Conservation (phyloP, 2,113 vertebrate species). For the Crotalus tigris region DNA sequence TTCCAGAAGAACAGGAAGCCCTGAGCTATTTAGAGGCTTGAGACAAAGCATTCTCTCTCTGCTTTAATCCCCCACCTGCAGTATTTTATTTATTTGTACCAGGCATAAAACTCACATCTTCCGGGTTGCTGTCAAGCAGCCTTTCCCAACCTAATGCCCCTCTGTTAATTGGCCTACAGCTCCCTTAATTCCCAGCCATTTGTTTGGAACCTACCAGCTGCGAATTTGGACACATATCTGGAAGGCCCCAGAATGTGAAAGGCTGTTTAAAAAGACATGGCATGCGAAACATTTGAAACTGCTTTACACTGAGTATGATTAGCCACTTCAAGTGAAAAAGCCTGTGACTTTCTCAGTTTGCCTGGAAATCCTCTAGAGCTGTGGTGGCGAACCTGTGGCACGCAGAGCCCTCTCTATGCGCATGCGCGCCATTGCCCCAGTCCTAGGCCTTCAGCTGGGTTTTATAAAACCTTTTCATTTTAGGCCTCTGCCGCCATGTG, state of each 20-base stretch:
- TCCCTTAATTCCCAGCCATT: not conserved
- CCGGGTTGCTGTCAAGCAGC: not conserved
- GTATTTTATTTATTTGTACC: not conserved
- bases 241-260: not conserved
- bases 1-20: not conserved
- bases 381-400: no score
- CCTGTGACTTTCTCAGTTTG: not conserved
- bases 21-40: not conserved
- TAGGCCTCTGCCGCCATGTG: no score
- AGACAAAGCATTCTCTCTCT: not conserved
- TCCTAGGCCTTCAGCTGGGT: no score
- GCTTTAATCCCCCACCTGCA: not conserved
- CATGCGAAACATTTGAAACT: not conserved
- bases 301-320: not conserved
- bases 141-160: not conserved
- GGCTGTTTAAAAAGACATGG: not conserved
- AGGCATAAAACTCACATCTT: not conserved
- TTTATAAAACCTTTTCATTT: no score
- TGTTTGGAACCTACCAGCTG: not conserved
- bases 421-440: no score
- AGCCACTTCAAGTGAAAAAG: not conserved
- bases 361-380: not conserved
- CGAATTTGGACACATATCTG: not conserved
- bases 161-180: not conserved
- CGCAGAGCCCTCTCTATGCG: no score